Evolutionary conservation across 2,888 invertebrate species (phyloP), one percentile per base, ranked within the genome.

Genomic region (Ommatoiulus sabulosus): DNA sequence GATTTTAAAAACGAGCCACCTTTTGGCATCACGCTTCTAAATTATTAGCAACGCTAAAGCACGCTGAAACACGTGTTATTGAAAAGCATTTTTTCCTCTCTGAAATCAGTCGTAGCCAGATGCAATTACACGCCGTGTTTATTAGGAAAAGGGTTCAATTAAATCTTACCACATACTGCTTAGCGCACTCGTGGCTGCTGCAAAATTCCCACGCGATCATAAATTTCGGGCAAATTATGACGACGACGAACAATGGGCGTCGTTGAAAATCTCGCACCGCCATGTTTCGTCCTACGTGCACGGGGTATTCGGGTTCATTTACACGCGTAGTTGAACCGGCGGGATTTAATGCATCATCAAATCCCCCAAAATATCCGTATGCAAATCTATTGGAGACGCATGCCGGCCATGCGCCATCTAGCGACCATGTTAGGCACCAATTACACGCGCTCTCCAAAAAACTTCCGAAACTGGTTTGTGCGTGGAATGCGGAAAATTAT

Each of bases 91-190:
- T 80, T 48, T 80, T 80, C 35, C 15, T 10, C 35, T 3, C 80
- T 35, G 12, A 15, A 43, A 80, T 80, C 80, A 80, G 80, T 80
- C 80, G 80, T 80, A 24, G 80, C 80, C 80, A 80, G 80, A 15
- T 15, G 80, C 80, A 80, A 80, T 80, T 80, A 80, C 80, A 80
- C 8, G 80, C 12, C 80, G 80, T 80, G 80, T 80, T 80, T 80
- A 80, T 80, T 80, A 43, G 35, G 80, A 80, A 80, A 80, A 80
- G 80, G 35, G 80, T 80, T 80, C 24, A 80, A 80, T 80, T 80
- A 80, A 24, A 43, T 80, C 35, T 80, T 35, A 80, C 80, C 80
- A 80, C 80, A 80, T 24, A 80, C 80, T 80, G 72, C 24, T 72
- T 10, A 7, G 24, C 72, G 10, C 24, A 72, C 24, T 72, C 24